A percentile compares a stretch with the other conserved stretches of the same genome.
Evolutionary conservation across 2,888 invertebrate genomes (phyloP).

Genomic region (Uropetala carovei): DNA sequence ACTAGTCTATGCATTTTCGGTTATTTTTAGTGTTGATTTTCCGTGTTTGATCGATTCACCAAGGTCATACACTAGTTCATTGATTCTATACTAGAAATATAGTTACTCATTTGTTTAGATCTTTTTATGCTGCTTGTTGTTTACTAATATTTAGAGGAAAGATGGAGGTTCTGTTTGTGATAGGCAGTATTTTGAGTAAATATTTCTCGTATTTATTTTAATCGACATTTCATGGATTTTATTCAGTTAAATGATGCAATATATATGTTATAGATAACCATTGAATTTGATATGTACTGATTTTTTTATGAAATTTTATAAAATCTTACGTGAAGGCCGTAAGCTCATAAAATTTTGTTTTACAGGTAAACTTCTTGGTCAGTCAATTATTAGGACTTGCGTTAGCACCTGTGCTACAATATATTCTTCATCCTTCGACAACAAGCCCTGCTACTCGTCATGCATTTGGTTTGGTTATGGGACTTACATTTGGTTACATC

Average conservation of each 20-base stretch:
- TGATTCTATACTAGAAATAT: constrained; percentile 28
- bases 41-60: constrained; percentile 17
- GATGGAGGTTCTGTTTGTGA: background rate
- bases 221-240: too few relatives aligned
- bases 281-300: too few relatives aligned
- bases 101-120: constrained; percentile 65
- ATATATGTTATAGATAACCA: too few relatives aligned
- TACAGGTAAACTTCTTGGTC: constrained; percentile 89
- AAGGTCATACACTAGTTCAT: constrained; percentile 25
- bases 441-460: constrained; percentile 84
- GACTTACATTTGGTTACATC: constrained; percentile 89
- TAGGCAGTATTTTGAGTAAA: too few relatives aligned
- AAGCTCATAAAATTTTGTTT: constrained; percentile 61
- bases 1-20: background rate
- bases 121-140: constrained; percentile 8
- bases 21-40: background rate
- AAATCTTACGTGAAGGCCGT: too few relatives aligned
- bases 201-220: too few relatives aligned
- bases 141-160: constrained; percentile 12
- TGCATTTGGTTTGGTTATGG: constrained; percentile 86
- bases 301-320: too few relatives aligned
- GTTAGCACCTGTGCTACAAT: constrained; percentile 87
- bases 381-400: constrained; percentile 89
- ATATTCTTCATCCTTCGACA: constrained; percentile 84
- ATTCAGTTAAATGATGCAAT: too few relatives aligned